phyloP scores from a whole-genome alignment of 2,888 invertebrate species.

The Heliconius cydno region DNA sequence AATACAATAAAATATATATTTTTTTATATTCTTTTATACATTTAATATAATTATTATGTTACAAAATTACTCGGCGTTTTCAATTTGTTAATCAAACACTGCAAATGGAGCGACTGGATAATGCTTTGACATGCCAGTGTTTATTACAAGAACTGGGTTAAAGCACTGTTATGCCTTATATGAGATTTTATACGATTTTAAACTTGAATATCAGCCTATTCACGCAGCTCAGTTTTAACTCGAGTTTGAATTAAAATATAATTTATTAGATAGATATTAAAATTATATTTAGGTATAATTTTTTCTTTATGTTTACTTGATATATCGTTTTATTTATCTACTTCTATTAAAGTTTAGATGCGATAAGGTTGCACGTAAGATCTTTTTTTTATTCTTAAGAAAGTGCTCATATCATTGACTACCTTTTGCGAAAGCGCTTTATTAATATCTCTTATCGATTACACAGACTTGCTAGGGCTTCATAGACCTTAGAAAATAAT shows the following conservation, averaged over 20 bases:
- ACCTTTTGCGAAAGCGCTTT: too few relatives aligned
- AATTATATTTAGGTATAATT: not conserved
- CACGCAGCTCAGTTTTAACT: conserved; percentile 5
- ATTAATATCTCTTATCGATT: too few relatives aligned
- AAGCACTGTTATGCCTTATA: conserved; percentile 37
- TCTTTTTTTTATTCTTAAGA: too few relatives aligned
- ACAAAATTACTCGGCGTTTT: conserved; percentile 25
- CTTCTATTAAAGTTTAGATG: too few relatives aligned
- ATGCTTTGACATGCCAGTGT: conserved; percentile 36
- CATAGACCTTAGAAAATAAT: too few relatives aligned
- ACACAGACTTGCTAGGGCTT: too few relatives aligned
- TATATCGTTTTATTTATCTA: not conserved
- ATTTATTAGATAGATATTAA: not conserved
- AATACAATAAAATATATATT: not conserved
- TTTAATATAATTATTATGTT: conserved; percentile 7
- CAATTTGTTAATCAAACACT: conserved; percentile 37
- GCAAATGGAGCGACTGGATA: conserved; percentile 34
- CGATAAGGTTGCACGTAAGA: too few relatives aligned
- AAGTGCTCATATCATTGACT: too few relatives aligned
- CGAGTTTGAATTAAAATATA: not conserved
- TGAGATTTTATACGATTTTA: conserved; percentile 28
- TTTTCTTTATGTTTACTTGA: not conserved
- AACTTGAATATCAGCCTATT: conserved; percentile 7
- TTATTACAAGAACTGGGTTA: conserved; percentile 37
- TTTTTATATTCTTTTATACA: not conserved